Percentiles rank a stretch among this genome's conserved stretches.
phyloP scores from a whole-genome alignment of 1,140 invertebrate species.

The Nebria ingens region DNA sequence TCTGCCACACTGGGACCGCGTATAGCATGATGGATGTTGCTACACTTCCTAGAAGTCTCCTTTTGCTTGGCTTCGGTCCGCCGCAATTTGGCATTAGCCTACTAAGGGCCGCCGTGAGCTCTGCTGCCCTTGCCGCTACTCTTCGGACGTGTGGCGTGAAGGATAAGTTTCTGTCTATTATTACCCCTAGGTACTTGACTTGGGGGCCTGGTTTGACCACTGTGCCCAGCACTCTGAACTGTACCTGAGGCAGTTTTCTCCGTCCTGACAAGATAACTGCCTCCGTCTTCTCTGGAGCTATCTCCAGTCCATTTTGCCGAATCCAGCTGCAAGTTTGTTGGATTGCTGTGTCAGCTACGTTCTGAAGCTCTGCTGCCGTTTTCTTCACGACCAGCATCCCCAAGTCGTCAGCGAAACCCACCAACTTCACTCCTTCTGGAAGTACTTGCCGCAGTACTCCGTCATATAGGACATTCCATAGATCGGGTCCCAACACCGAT shows the following conservation, averaged over 20 bases:
- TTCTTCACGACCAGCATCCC: constrained; percentile 16
- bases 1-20: too few relatives aligned
- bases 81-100: not conserved
- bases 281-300: constrained; percentile 17
- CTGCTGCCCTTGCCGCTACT: not conserved
- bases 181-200: constrained; percentile 17
- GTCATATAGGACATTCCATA: constrained; percentile 29
- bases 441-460: constrained; percentile 18
- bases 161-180: constrained; percentile 4
- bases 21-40: too few relatives aligned
- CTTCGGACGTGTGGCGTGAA: not conserved
- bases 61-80: not conserved
- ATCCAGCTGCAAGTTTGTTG: not conserved
- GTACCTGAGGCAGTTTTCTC: not conserved
- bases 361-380: not conserved
- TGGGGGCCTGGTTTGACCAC: not conserved
- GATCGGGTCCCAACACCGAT: constrained; percentile 27
- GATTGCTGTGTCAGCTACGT: constrained; percentile 4
- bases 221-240: not conserved
- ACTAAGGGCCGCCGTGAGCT: not conserved
- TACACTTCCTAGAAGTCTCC: too few relatives aligned
- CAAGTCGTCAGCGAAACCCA: constrained; percentile 27
- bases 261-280: constrained; percentile 14
- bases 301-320: constrained; percentile 1
- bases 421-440: constrained; percentile 9